phyloP scores from a whole-genome alignment of 2,113 vertebrate species.

The Triplophysa siluroides region DNA sequence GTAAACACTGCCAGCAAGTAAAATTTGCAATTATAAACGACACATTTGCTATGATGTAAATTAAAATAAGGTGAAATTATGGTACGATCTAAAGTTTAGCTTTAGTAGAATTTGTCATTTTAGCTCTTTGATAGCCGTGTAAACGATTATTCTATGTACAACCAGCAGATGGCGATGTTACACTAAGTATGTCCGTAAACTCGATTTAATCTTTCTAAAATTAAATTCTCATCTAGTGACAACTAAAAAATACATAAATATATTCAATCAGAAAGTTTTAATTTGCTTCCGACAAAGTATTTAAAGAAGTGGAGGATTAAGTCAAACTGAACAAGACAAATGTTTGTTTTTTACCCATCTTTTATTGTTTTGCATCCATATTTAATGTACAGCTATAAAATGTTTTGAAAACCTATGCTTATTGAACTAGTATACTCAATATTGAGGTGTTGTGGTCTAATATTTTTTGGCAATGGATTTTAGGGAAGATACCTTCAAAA shows the following conservation, averaged over 20 bases:
- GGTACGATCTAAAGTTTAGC: neutral
- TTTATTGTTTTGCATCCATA: too few relatives aligned
- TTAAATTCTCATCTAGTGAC: neutral
- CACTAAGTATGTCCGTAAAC: neutral
- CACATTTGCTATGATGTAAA: neutral
- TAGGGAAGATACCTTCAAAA: neutral
- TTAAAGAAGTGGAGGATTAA: too few relatives aligned
- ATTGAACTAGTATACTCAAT: too few relatives aligned
- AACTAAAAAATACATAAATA: neutral
- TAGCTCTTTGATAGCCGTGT: neutral
- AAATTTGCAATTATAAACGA: neutral
- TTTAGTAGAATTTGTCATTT: neutral
- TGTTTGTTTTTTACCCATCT: too few relatives aligned
- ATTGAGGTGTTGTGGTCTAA: too few relatives aligned
- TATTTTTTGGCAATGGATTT: neutral
- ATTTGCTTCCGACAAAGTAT: too few relatives aligned
- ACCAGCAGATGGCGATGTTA: slow-evolving; percentile 21
- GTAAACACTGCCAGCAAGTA: neutral
- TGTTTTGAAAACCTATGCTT: too few relatives aligned
- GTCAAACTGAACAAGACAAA: too few relatives aligned
- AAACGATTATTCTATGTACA: neutral
- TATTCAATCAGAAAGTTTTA: neutral
- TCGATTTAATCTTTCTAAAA: neutral
- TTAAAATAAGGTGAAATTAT: too few relatives aligned
- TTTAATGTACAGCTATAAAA: too few relatives aligned